Base-by-base conservation (phyloP, 2,797 vertebrate genomes). In the Sarcoramphus papa region DNA sequence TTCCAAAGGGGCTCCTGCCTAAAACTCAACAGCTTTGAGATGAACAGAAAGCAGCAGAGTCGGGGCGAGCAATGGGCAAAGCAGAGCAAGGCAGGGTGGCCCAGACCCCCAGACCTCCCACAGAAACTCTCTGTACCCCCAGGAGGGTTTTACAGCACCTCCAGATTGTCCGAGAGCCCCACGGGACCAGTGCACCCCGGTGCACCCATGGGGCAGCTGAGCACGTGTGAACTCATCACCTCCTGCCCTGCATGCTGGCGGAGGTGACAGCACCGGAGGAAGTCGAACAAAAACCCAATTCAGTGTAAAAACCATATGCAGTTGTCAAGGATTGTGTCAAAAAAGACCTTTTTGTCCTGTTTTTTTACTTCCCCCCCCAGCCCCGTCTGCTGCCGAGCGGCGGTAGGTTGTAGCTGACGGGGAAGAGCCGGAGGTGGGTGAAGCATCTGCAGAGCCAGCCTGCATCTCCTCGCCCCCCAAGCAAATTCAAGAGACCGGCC, bases 381-480 rank as follows among this genome's bases (percentile, higher is more conserved):
- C 31, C n/a, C 20, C 5, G 2, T 12, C 51, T 54, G 69, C 54
- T 51, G 85, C 57, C 4, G 10, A 67, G 78, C 23, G 14, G 73
- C 6, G 2, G 40, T 2, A 31, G 63, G 62, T 8, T 54, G 53
- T 3, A 74, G 48, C 43, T 1, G 5, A 60, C 4, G 54, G 37
- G 33, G 45, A 54, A 5, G 6, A 85, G 47, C 30, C 9, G 4
- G 20, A 47, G 40, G 24, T 18, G 30, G 37, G 1, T 41, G 77
- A 92, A 92, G 51, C 70, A 78, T 12, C 53, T 1, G 2, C 35
- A 69, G 45, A 31, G 25, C 19, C 78, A 68, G 45, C 31, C 23
- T 7, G 30, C 37, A 37, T n/a, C 70, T 72, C 53, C 62, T 72
- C 6, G 0, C 0, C 3, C 16, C 27, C 1, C 1, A 0, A 53